Base-by-base conservation (phyloP, 1,140 invertebrate species). In the Vanessa atalanta region DNA sequence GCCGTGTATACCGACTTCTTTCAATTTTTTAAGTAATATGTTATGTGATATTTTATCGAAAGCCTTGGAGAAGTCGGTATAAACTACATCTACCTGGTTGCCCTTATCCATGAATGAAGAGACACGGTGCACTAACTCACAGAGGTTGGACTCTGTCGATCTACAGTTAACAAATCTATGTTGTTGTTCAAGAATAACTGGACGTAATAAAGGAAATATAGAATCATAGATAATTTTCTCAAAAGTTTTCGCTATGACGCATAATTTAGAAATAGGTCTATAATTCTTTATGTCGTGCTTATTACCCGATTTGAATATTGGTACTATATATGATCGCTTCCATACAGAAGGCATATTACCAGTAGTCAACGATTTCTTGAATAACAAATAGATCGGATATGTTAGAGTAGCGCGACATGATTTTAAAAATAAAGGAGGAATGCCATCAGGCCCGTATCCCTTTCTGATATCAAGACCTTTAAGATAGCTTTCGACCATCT, bases 341-440 rank as follows among this genome's bases (percentile, higher is more conserved):
- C 53, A 57, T 20, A 23, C 20, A 14, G 20, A 57, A 20, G 53
- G 53, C 2, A 57, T 57, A 20, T 16, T 57, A 57, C 53, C n/a
- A 57, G 53, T 57, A 31, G 26, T 31, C 26, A 31, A 31, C 26
- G 26, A 31, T 31, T 31, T 31, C 2, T 31, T 31, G 26, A 73
- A 73, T 47, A 73, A 63, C 9, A 73, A 50, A 47, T 23, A 55
- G 60, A 73, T 20, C 12, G 68, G 76, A n/a, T 26, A 43, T 11
- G 67, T 20, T 8, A 73, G 57, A 14, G n/a, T 47, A 50, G 66
- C 70, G 7, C 16, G 7, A 31, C 68, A 70, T 3, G 55, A 57
- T 65, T 71, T 77, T 37, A 73, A 31, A 57, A 77, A 77, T 47
- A 73, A 53, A 51, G 76, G 64, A 5, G 76, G 68, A 37, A 77